Evolutionary conservation across 2,113 vertebrate species (phyloP).

Genomic region (Acrocephalus kingi): DNA sequence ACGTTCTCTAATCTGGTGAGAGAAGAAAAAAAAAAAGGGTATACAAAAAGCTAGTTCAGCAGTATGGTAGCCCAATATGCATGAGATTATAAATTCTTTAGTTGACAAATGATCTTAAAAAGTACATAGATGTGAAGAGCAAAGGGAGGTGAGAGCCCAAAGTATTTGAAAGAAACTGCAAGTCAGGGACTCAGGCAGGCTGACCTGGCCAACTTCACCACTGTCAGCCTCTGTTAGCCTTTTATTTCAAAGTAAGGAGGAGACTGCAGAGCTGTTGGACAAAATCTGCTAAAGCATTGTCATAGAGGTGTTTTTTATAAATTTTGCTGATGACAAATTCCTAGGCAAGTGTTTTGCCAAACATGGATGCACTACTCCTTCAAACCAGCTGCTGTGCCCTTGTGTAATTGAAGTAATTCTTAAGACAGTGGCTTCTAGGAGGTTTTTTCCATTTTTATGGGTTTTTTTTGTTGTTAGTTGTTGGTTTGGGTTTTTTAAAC

Average conservation of each 20-base stretch:
- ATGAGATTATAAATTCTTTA: not conserved
- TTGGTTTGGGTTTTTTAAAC: not conserved
- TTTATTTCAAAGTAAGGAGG: not conserved
- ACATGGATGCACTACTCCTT: not conserved
- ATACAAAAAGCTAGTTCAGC: not conserved
- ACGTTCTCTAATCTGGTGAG: not conserved
- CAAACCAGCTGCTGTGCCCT: not conserved
- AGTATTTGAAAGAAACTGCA: not conserved
- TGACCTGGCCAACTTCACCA: not conserved
- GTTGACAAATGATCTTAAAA: not conserved
- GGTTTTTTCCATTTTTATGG: not conserved
- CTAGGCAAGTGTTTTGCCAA: not conserved
- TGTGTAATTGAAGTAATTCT: not conserved
- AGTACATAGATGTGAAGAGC: not conserved
- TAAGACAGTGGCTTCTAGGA: not conserved
- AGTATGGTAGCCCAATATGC: rapidly evolving
- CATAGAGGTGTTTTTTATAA: not conserved
- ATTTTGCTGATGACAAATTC: not conserved
- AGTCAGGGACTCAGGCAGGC: not conserved
- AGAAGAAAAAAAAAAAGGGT: not conserved
- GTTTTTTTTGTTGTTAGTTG: not conserved
- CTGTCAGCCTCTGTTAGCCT: not conserved
- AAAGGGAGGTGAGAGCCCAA: not conserved
- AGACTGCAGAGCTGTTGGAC: not conserved
- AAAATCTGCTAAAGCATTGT: not conserved